Evolutionary conservation across 2,888 invertebrate species (phyloP).

Genomic region (Cremastinae sp.): DNA sequence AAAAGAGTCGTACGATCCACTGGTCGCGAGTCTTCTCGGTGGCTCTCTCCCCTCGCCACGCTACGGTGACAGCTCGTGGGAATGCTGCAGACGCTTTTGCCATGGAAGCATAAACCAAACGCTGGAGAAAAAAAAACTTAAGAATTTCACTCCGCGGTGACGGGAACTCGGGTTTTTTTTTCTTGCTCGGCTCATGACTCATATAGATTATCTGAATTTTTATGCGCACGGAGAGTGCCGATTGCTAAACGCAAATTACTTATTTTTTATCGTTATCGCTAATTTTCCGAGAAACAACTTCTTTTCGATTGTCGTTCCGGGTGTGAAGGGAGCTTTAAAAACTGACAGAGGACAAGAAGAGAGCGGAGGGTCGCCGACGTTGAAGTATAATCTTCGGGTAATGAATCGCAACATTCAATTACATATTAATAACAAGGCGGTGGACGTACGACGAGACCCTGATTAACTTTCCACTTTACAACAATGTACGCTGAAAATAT

Average conservation of each 20-base stretch:
- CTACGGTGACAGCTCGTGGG: slow-evolving; percentile 63
- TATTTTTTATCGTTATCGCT: not conserved
- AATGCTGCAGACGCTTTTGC: slow-evolving; percentile 42
- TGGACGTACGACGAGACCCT: slow-evolving; percentile 60
- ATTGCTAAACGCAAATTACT: not conserved
- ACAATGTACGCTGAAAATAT: slow-evolving; percentile 49
- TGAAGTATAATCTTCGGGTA: slow-evolving; percentile 69
- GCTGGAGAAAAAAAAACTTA: slow-evolving; percentile 16
- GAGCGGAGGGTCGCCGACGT: slow-evolving; percentile 44
- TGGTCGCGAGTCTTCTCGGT: slow-evolving; percentile 25
- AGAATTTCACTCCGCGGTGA: slow-evolving; percentile 31
- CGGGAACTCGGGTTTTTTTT: slow-evolving; percentile 41
- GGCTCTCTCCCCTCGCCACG: slow-evolving; percentile 22
- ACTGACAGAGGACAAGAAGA: not conserved
- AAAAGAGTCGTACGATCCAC: slow-evolving; percentile 37
- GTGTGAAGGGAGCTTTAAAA: slow-evolving; percentile 53
- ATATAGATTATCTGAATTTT: slow-evolving; percentile 38
- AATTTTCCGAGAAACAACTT: not conserved
- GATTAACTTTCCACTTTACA: slow-evolving; percentile 67
- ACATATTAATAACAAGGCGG: slow-evolving; percentile 73
- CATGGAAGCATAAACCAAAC: slow-evolving; percentile 6
- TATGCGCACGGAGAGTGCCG: slow-evolving; percentile 1
- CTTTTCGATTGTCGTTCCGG: not conserved
- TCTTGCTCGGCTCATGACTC: slow-evolving; percentile 32
- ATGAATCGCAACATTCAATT: slow-evolving; percentile 73